These are phyloP conservation scores for Eledona agricola DNA, from an alignment of 2,888 invertebrate species.

Conservation along the genomic window DNA sequence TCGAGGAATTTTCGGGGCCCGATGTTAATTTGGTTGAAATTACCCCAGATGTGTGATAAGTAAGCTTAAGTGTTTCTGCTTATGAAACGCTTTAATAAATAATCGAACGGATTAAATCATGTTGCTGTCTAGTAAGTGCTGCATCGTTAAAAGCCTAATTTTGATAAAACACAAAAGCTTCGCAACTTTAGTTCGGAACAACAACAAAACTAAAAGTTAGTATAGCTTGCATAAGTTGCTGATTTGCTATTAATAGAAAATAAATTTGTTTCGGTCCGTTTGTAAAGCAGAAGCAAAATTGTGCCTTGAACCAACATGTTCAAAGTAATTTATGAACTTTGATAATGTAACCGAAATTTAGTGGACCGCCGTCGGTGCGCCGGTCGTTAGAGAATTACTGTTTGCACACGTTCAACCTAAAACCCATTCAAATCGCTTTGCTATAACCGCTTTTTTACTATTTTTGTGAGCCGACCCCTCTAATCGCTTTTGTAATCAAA, in stretches of 20 bases:
- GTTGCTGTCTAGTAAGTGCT: constrained; percentile 7
- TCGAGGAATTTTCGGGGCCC: constrained; percentile 5
- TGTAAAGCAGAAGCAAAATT: too few species aligned
- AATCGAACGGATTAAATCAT: constrained; percentile 3
- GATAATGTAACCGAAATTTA: constrained; percentile 23
- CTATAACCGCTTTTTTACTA: too few species aligned
- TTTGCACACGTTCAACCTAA: constrained; percentile 15
- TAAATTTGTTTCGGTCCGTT: too few species aligned
- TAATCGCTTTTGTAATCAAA: neutral
- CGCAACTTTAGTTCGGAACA: too few species aligned
- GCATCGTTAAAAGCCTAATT: constrained; percentile 2
- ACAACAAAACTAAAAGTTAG: too few species aligned
- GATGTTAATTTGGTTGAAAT: neutral
- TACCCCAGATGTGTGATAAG: constrained; percentile 11
- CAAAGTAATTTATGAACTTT: constrained; percentile 19
- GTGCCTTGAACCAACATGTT: constrained; percentile 15
- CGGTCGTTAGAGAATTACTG: constrained; percentile 20
- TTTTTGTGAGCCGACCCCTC: too few species aligned
- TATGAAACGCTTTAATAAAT: constrained; percentile 7
- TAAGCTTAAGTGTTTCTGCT: constrained; percentile 9
- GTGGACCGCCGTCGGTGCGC: constrained; percentile 18
- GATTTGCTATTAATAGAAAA: too few species aligned
- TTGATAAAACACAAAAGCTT: too few species aligned
- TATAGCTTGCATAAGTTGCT: too few species aligned
- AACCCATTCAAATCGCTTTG: constrained; percentile 15